Conservation (phyloP, 2,113 vertebrate species). For the Uria aalge region DNA sequence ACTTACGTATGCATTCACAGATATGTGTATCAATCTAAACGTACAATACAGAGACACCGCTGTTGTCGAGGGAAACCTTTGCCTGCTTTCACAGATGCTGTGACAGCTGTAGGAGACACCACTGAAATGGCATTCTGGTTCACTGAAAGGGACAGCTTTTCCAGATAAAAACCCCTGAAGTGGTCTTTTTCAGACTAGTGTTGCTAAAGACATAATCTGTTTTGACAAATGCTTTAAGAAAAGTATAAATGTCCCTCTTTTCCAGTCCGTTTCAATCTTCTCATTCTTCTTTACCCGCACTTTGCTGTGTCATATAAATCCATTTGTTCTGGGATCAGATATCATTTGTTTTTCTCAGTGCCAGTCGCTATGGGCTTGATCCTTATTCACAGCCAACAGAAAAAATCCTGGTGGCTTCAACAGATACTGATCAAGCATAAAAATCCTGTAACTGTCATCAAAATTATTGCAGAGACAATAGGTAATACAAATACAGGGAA, state of each 20-base stretch:
- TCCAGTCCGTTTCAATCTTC: neutral
- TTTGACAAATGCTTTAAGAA: slow-evolving; percentile 43
- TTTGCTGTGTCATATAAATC: neutral
- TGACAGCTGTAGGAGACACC: neutral
- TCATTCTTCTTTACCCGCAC: neutral
- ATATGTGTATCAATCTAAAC: neutral
- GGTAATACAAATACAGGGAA: neutral
- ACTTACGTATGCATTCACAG: neutral
- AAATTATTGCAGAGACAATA: neutral
- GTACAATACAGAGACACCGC: neutral
- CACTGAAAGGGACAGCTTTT: slow-evolving; percentile 1
- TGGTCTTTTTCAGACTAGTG: neutral
- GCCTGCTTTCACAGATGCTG: neutral
- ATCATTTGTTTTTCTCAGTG: neutral
- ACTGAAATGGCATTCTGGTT: slow-evolving; percentile 7
- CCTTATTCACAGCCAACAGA: neutral
- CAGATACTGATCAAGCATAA: neutral
- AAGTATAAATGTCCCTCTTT: slow-evolving; percentile 20
- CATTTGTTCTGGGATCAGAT: neutral
- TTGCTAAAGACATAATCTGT: slow-evolving; percentile 17
- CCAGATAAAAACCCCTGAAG: neutral
- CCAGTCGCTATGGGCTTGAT: neutral
- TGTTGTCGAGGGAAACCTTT: neutral
- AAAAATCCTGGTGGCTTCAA: neutral
- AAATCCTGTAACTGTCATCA: neutral